Conservation (phyloP, 2,888 invertebrate species). For the Epistrophe eligans region DNA sequence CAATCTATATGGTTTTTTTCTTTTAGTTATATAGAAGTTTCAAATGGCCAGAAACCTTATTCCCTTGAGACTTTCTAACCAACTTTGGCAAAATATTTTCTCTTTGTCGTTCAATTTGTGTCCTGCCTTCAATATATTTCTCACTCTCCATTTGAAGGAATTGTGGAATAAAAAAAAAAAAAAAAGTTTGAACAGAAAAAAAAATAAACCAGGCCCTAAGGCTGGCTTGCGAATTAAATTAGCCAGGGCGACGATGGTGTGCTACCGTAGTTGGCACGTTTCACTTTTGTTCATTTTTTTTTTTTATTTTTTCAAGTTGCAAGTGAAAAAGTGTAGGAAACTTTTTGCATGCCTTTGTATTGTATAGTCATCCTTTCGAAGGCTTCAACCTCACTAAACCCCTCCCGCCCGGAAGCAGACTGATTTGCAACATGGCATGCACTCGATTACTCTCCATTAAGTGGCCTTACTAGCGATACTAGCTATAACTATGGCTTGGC, state of each 20-base stretch:
- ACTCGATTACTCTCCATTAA: slow-evolving; percentile 76
- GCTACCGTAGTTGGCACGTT: slow-evolving; percentile 72
- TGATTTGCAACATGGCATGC: slow-evolving; percentile 75
- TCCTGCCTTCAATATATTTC: slow-evolving; percentile 40
- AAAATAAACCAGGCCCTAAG: slow-evolving; percentile 42
- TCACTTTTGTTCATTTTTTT: slow-evolving; percentile 16
- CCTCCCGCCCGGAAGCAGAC: slow-evolving; percentile 45
- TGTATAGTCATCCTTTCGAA: slow-evolving; percentile 1
- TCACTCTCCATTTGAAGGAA: slow-evolving; percentile 29
- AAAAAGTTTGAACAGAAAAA: slow-evolving; percentile 32
- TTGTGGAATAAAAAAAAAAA: not conserved
- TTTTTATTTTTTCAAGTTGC: not conserved
- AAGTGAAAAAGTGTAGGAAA: slow-evolving; percentile 23
- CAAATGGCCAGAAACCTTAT: slow-evolving; percentile 29
- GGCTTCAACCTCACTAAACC: not conserved
- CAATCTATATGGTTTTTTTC: not conserved
- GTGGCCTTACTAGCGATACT: slow-evolving; percentile 59
- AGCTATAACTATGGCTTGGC: not conserved
- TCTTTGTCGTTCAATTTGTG: slow-evolving; percentile 69
- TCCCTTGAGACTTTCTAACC: slow-evolving; percentile 34
- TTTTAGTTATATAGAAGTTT: not conserved
- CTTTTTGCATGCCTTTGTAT: slow-evolving; percentile 39
- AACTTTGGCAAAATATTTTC: slow-evolving; percentile 66
- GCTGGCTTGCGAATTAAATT: slow-evolving; percentile 70
- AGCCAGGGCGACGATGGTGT: slow-evolving; percentile 67